Conservation (phyloP, 2,113 vertebrate genomes). For the Oryzias javanicus region DNA sequence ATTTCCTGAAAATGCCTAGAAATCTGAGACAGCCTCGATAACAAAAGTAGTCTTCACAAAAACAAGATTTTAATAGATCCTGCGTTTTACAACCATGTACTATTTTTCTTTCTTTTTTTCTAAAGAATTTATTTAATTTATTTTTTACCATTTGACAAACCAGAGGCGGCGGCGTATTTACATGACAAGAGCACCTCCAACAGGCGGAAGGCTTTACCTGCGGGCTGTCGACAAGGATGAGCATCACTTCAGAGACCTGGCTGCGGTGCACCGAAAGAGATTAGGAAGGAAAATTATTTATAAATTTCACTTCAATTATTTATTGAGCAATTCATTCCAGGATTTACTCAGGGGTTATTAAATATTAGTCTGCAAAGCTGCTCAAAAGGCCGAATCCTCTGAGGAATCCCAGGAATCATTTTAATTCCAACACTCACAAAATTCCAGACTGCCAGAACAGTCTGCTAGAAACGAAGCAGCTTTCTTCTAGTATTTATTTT, state of each 20-base stretch:
- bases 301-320: slow-evolving; percentile 79
- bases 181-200: slow-evolving; percentile 70
- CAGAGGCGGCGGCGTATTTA: slow-evolving; percentile 8
- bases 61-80: slow-evolving; percentile 71
- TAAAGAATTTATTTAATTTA: slow-evolving; percentile 47
- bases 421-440: slow-evolving; percentile 53
- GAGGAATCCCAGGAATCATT: slow-evolving; percentile 60
- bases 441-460: slow-evolving; percentile 6
- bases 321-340: slow-evolving; percentile 72
- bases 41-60: slow-evolving; percentile 70
- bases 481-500: no score
- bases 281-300: slow-evolving; percentile 74
- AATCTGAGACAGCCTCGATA: slow-evolving; percentile 66
- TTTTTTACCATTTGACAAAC: neutral
- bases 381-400: slow-evolving; percentile 64
- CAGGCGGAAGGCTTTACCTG: slow-evolving; percentile 23
- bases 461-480: slow-evolving; percentile 18
- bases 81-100: slow-evolving; percentile 63
- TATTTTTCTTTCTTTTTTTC: slow-evolving; percentile 34
- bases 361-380: slow-evolving; percentile 72
- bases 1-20: slow-evolving; percentile 69
- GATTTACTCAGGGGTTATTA: slow-evolving; percentile 78
- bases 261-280: slow-evolving; percentile 62
- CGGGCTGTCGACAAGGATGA: slow-evolving; percentile 49
- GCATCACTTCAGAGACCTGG: slow-evolving; percentile 64